Percentiles rank a stretch among this genome's conserved stretches.
Evolutionary conservation across 2,888 invertebrate genomes (phyloP).

Genomic region (Subacronicta megacephala): DNA sequence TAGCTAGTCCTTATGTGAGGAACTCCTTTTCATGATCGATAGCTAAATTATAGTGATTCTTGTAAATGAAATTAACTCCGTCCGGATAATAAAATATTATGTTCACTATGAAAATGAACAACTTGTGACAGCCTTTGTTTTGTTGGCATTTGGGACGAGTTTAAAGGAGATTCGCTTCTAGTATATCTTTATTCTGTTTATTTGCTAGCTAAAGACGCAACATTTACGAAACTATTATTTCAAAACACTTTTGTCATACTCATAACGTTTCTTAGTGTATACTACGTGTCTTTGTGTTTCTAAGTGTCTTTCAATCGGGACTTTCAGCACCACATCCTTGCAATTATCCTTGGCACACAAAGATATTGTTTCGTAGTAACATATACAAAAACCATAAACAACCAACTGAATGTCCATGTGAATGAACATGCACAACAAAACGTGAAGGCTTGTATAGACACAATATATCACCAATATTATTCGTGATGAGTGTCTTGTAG

Average conservation of each 20-base stretch:
- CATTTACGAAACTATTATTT: conserved; percentile 41
- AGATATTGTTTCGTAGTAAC: conserved; percentile 34
- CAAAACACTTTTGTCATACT: conserved; percentile 34
- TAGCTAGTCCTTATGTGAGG: conserved; percentile 35
- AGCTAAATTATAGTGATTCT: conserved; percentile 28
- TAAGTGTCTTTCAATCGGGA: conserved; percentile 40
- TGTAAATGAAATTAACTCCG: conserved; percentile 22
- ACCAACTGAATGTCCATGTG: conserved; percentile 23
- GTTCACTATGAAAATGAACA: no score
- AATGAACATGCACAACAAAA: conserved; percentile 37
- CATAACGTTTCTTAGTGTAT: conserved; percentile 31
- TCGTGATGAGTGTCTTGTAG: conserved; percentile 56
- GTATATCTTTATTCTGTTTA: no score
- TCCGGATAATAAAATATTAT: conserved; percentile 4
- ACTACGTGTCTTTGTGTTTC: conserved; percentile 61
- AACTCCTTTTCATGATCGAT: conserved; percentile 41
- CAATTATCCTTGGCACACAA: conserved; percentile 66
- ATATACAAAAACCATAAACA: conserved; percentile 37
- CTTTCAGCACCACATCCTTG: conserved; percentile 58
- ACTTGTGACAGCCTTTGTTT: neutral
- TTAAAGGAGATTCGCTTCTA: no score
- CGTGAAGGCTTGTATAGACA: conserved; percentile 46
- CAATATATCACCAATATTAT: conserved; percentile 58
- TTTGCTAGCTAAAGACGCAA: conserved; percentile 32
- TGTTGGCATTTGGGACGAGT: no score